phyloP scores from a whole-genome alignment of 92 coral and sea anemone genomes.

The Diadumene lineata region DNA sequence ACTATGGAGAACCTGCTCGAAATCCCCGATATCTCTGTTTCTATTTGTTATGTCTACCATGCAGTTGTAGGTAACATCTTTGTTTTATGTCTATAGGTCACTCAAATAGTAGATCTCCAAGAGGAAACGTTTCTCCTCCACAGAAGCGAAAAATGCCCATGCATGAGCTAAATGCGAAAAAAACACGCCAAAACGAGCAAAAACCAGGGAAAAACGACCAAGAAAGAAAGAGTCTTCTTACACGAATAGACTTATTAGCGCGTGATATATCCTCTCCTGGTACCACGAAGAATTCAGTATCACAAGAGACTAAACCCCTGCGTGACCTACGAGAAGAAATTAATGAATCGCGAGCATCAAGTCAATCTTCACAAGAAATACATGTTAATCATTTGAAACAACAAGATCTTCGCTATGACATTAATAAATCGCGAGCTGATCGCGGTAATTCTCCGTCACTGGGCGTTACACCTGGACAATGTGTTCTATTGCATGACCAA shows the following conservation, averaged over 20 bases:
- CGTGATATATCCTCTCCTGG: conserved; percentile 18
- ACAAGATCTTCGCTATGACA: conserved; percentile 14
- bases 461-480: background rate
- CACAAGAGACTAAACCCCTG: background rate
- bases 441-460: background rate
- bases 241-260: conserved; percentile 14
- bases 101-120: conserved; percentile 12
- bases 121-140: background rate
- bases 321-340: conserved; percentile 29
- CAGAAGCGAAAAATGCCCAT: conserved; percentile 21
- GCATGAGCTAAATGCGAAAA: conserved; percentile 15
- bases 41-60: background rate
- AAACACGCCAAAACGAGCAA: background rate
- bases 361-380: background rate
- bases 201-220: background rate
- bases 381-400: background rate
- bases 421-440: conserved; percentile 10
- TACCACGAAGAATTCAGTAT: background rate
- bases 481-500: background rate
- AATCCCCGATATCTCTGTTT: too few relatives aligned
- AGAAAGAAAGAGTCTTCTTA: conserved; percentile 9
- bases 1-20: too few relatives aligned
- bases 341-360: conserved; percentile 10
- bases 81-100: conserved; percentile 4
- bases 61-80: background rate